Base-by-base conservation (phyloP, 53 echinoderm and acorn worm species). In the Glandiceps talaboti region DNA sequence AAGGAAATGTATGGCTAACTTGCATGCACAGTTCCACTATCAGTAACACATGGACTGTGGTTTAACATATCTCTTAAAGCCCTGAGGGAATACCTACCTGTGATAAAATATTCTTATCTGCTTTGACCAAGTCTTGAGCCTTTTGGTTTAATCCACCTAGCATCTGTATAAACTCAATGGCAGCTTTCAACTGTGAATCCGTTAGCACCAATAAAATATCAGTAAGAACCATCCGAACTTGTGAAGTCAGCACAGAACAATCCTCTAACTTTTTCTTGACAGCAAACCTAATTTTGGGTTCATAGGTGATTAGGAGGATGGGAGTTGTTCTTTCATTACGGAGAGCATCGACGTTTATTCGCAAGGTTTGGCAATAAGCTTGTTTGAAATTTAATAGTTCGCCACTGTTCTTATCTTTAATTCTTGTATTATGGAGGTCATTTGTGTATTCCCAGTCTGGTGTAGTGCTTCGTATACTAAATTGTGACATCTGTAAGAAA, bases 151-250 rank as follows among this genome's bases (percentile, higher is more conserved):
- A 20, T 12, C 64, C 64, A 45, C 64, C 20, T 20, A 45, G 6
- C 64, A 45, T 45, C 64, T 45, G 64, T 20, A 45, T 12, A 45
- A 45, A 45, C 20, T 45, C 64, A 72, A 93, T 87, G 30, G 90
- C 91, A 1, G 97, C 97, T 74, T 96, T 96, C 75, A 93, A 81
- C 85, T 96, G 97, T 14, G 97, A 93, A 81, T 96, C 97, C 0
- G 97, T 96, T 30, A 96, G 85, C 25, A 96, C 97, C 86, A 88
- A 90, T 29, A 96, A 85, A 77, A 96, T 96, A 33, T 96, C 97
- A 33, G 92, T 92, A 10, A 96, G 85, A 1, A 93, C 83, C 33
- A 96, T 89, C 73, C 89, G 89, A 0, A 96, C 84, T 81, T 91
- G 86, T 33, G 97, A 96, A 1, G 97, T 83, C 74, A 96, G 85